These are phyloP conservation scores for Alethe diademata DNA, from an alignment of 2,113 vertebrate genomes.

Conservation along the genomic window DNA sequence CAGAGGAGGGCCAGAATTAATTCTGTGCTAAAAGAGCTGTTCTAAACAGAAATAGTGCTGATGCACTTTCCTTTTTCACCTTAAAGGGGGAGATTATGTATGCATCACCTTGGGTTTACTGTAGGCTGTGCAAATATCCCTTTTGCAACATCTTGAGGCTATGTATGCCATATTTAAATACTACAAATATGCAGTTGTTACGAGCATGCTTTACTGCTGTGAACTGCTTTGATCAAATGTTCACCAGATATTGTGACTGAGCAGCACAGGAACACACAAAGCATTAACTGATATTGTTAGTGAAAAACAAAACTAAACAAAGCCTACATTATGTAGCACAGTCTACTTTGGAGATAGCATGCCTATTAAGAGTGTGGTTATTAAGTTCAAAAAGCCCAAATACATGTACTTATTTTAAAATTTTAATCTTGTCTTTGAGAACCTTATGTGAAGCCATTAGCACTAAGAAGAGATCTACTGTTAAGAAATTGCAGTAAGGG, in stretches of 20 bases:
- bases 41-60: conserved; percentile 58
- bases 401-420: conserved; percentile 34
- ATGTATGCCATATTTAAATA: not conserved
- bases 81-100: not conserved
- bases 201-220: not conserved
- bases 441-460: conserved; percentile 40
- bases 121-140: not conserved
- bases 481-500: conserved; percentile 80
- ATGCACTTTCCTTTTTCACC: conserved; percentile 14
- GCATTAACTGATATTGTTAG: not conserved
- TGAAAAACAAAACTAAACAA: not conserved
- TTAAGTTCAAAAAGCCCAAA: conserved; percentile 38
- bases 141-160: not conserved
- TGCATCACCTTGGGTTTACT: conserved; percentile 8
- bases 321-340: not conserved
- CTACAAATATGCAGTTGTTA: not conserved
- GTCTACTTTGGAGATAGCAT: not conserved
- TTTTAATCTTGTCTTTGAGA: conserved; percentile 55
- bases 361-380: not conserved
- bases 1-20: conserved; percentile 6
- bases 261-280: not conserved
- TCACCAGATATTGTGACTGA: not conserved
- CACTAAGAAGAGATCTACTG: conserved; percentile 65
- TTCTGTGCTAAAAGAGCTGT: conserved; percentile 23
- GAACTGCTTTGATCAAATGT: conserved; percentile 16